Evolutionary conservation across 30 jellyfish, hydroid and myxozoan genomes (phyloP), one percentile per base, ranked within the genome.

Genomic region (Aurelia sp.): DNA sequence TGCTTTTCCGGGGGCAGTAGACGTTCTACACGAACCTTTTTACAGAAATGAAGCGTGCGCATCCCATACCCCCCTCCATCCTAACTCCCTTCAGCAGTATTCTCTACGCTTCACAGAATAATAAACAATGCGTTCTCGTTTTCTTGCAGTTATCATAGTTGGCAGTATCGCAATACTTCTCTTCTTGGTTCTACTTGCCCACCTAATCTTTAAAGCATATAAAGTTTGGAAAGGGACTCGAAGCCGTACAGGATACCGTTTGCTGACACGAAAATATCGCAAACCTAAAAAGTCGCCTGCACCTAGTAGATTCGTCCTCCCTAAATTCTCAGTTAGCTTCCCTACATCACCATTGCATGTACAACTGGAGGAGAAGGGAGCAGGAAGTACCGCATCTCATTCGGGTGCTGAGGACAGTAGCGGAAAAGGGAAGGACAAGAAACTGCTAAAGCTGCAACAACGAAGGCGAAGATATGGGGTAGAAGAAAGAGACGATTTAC

Each of bases 281-380:
- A 35, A 30, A 13, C 16, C 35, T 0, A 35, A 69, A 20, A 65
- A 65, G 44, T n/a, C 79, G 35, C 23, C 73, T 12, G 20, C 73
- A 47, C 13, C 30, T 13, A 16, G 40, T 6, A 53, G 58, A 66
- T 21, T 35, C 53, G 55, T 70, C 67, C 73, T 33, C 12, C 84
- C 91, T 33, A 81, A 81, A 59, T 27, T 81, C 23, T 51, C 91
- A 13, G 31, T 62, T 18, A 23, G 19, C 17, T 77, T 77, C 53
- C 88, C 88, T 9, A 77, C 88, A 17, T 31, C 78, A 19, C 67
- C 66, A 11, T 61, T 77, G 13, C 78, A 63, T 11, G 35, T 60
- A n/a, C 88, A 77, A 23, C 41, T 59, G 33, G 17, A 17, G 3
- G 50, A 44, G 7, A 44, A 44, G 55, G 66, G 9, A 40, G 37